phyloP scores from a whole-genome alignment of 1,140 invertebrate species.

The Medauroidea extradentata region DNA sequence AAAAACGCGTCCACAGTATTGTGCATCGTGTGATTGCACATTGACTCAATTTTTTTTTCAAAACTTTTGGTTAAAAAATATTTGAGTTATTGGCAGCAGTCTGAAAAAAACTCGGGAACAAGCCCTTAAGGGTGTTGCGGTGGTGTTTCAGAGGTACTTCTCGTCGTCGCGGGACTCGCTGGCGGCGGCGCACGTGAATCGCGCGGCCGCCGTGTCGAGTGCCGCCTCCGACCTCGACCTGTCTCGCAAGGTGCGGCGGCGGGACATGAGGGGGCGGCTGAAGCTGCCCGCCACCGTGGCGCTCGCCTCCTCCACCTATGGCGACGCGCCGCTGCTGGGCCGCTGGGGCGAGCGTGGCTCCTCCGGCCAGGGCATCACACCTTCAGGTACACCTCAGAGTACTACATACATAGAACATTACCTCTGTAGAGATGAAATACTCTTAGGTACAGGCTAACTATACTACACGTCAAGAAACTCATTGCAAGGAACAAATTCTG shows the following conservation, averaged over 20 bases:
- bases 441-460: too few species aligned
- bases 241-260: conserved; percentile 58
- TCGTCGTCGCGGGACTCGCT: conserved; percentile 69
- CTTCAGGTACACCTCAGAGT: too few species aligned
- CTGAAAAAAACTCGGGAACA: too few species aligned
- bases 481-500: too few species aligned
- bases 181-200: conserved; percentile 64
- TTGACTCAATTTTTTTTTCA: too few species aligned
- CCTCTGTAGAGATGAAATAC: too few species aligned
- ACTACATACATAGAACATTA: too few species aligned
- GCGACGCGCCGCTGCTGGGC: conserved; percentile 34
- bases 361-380: neutral
- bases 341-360: neutral
- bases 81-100: too few species aligned
- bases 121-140: neutral
- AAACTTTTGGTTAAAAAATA: too few species aligned
- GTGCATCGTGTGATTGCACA: too few species aligned
- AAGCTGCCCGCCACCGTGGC: conserved; percentile 60
- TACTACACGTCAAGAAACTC: too few species aligned
- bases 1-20: too few species aligned
- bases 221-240: conserved; percentile 70
- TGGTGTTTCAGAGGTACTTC: conserved; percentile 53
- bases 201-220: conserved; percentile 45
- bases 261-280: conserved; percentile 58
- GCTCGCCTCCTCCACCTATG: conserved; percentile 41